A percentile compares a stretch with the other conserved stretches of the same genome.
Conservation (phyloP, 1,140 invertebrate genomes). For the Parasteatoda tepidariorum region DNA sequence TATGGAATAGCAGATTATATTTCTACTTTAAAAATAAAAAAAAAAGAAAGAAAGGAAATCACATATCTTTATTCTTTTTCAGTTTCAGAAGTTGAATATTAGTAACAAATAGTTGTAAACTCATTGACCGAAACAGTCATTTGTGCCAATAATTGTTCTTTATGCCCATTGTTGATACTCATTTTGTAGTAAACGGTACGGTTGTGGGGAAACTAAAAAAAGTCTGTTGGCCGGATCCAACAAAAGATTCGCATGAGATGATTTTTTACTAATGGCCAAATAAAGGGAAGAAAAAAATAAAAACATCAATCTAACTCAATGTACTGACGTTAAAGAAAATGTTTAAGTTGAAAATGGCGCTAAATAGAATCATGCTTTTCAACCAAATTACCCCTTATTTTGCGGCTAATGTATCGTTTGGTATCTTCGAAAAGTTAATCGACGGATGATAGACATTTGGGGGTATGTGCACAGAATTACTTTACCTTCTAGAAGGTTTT, state of each 20-base stretch:
- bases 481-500: not conserved
- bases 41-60: no score
- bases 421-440: constrained; percentile 2
- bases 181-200: not conserved
- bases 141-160: not conserved
- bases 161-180: not conserved
- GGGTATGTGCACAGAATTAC: not conserved
- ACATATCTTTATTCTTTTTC: no score
- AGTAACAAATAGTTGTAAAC: constrained; percentile 12
- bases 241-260: constrained; percentile 9
- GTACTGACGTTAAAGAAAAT: not conserved
- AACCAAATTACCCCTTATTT: constrained; percentile 33
- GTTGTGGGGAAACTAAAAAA: not conserved
- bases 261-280: constrained; percentile 11
- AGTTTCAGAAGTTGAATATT: no score
- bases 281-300: constrained; percentile 6
- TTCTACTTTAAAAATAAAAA: no score
- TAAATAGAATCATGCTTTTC: not conserved
- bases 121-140: constrained; percentile 41
- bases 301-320: not conserved
- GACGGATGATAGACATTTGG: constrained; percentile 24
- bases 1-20: no score
- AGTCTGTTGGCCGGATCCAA: not conserved
- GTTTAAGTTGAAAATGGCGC: not conserved
- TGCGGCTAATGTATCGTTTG: constrained; percentile 29